Conservation (phyloP, 53 echinoderm and acorn worm species). For the Patiria pectinifera region DNA sequence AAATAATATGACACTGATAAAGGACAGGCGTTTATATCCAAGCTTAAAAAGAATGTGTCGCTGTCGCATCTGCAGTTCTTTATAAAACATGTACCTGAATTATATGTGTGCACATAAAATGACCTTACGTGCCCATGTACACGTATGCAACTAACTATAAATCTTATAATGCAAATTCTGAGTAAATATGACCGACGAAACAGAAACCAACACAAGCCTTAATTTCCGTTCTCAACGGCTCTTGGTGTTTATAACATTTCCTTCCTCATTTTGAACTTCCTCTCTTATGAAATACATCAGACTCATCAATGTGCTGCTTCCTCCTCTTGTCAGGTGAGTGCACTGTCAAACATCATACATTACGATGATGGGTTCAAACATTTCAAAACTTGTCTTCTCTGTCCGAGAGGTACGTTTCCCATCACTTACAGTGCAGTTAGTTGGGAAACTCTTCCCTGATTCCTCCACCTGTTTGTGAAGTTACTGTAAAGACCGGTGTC, state of each 20-base stretch:
- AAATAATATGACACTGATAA: too few relatives aligned
- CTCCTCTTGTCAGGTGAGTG: conserved; percentile 7
- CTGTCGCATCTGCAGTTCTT: background rate
- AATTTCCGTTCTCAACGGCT: conserved; percentile 20
- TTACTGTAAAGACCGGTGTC: background rate
- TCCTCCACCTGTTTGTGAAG: background rate
- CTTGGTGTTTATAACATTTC: background rate
- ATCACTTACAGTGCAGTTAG: background rate
- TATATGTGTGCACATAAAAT: background rate
- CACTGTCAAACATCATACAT: background rate
- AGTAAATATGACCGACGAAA: conserved; percentile 25
- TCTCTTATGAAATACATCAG: conserved; percentile 32
- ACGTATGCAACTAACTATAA: background rate
- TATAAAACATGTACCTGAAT: too few relatives aligned
- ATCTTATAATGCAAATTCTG: background rate
- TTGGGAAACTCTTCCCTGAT: background rate
- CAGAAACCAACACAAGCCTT: conserved; percentile 40
- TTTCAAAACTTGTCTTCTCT: background rate
- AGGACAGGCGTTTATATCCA: too few relatives aligned
- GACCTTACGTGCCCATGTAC: background rate
- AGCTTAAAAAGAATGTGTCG: background rate
- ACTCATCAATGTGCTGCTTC: conserved; percentile 8
- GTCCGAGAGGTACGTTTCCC: conserved; percentile 4
- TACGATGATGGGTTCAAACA: background rate
- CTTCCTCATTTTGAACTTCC: conserved; percentile 60